These are phyloP conservation scores for Phaonia tiefii DNA, from an alignment of 2,888 invertebrate genomes.

Conservation along the genomic window DNA sequence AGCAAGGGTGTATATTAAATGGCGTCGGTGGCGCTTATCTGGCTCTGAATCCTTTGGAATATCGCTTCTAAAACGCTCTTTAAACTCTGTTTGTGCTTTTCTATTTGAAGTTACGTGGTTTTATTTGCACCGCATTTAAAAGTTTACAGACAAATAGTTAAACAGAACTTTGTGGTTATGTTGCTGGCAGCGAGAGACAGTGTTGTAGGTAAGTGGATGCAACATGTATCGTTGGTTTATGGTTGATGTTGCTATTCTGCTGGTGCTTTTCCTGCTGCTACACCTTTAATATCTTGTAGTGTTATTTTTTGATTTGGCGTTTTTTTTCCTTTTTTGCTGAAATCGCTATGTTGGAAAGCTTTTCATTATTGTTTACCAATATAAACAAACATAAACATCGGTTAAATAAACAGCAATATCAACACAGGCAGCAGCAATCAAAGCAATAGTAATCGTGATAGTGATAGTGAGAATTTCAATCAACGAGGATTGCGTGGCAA, in stretches of 20 bases:
- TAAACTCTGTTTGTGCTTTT: no score
- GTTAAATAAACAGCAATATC: conserved; percentile 26
- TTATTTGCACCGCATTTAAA: background rate
- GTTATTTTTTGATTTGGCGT: no score
- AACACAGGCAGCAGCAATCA: background rate
- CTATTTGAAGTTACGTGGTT: background rate
- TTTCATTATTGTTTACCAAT: conserved; percentile 40
- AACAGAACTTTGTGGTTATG: background rate
- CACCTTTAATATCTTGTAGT: no score
- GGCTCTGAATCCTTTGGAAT: no score
- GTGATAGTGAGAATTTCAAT: no score
- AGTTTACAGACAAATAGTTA: background rate
- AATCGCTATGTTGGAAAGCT: background rate
- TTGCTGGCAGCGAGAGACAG: background rate
- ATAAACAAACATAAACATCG: conserved; percentile 37
- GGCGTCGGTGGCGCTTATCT: no score
- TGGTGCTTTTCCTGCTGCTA: conserved; percentile 6
- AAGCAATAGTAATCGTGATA: no score
- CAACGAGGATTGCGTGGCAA: no score
- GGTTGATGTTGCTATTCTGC: background rate
- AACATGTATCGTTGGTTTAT: background rate
- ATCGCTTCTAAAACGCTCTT: no score
- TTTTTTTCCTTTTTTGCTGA: no score
- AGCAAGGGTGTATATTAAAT: no score
- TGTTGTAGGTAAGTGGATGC: background rate